Conservation (phyloP, 2,113 vertebrate species). For the Antigone vipio region DNA sequence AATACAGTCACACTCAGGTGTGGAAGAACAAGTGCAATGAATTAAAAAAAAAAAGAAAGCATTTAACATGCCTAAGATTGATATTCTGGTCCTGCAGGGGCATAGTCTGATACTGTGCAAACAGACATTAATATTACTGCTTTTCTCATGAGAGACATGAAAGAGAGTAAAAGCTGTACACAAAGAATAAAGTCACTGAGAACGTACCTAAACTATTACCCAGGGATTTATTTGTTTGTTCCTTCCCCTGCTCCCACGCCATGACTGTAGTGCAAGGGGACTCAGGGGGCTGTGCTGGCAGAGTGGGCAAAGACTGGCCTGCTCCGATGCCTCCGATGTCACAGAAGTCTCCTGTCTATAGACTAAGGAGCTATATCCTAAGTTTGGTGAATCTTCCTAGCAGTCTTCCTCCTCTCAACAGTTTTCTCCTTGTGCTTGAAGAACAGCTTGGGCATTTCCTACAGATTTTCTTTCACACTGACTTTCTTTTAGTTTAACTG, state of each 20-base stretch:
- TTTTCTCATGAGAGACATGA: neutral
- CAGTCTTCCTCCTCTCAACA: neutral
- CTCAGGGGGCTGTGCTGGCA: neutral
- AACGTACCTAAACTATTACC: neutral
- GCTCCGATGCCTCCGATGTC: too few species aligned
- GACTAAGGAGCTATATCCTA: neutral
- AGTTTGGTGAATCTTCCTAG: fast-evolving
- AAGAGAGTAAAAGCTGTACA: neutral
- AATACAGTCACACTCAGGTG: neutral
- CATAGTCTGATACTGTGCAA: neutral
- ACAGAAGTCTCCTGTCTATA: neutral
- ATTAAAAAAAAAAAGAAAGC: neutral
- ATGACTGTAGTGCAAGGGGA: neutral
- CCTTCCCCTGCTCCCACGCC: neutral
- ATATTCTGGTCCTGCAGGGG: neutral
- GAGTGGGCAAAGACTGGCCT: too few species aligned
- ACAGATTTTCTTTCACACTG: neutral
- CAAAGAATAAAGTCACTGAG: neutral
- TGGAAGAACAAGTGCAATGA: neutral
- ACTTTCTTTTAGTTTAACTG: neutral
- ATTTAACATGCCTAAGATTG: neutral
- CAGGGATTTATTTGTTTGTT: neutral
- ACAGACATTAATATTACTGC: neutral
- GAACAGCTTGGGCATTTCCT: neutral
- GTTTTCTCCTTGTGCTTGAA: neutral